These are phyloP conservation scores for Pseudochirops cupreus DNA, from an alignment of 2,797 vertebrate species.

Conservation along the genomic window DNA sequence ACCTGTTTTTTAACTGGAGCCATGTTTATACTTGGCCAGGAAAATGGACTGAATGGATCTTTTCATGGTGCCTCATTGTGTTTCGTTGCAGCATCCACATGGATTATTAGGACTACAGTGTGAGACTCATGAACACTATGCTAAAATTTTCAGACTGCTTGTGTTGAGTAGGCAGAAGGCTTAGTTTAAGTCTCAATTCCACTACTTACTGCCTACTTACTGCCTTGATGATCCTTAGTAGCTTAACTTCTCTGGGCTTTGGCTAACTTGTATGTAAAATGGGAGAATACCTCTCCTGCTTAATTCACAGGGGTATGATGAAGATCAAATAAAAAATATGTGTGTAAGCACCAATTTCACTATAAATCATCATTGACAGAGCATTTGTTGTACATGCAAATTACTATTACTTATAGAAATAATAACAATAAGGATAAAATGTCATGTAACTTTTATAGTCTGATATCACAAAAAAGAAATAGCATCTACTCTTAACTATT, in stretches of 20 bases:
- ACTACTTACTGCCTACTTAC: neutral
- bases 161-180: neutral
- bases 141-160: neutral
- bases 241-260: neutral
- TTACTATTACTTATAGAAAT: neutral
- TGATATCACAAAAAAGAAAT: neutral
- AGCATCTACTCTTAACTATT: slow-evolving; percentile 1
- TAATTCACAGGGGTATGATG: neutral
- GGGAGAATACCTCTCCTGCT: neutral
- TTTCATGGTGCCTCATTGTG: neutral
- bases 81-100: neutral
- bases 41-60: neutral
- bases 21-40: neutral
- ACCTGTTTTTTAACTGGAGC: slow-evolving; percentile 14
- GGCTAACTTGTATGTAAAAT: neutral
- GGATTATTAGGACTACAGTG: neutral
- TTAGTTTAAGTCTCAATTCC: neutral
- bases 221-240: neutral
- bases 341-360: neutral
- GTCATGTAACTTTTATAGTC: neutral
- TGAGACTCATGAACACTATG: neutral
- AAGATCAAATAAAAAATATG: neutral
- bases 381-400: neutral
- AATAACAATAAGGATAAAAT: neutral
- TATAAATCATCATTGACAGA: neutral